Conservation (phyloP, 2,888 invertebrate genomes). For the Nomada fucata region DNA sequence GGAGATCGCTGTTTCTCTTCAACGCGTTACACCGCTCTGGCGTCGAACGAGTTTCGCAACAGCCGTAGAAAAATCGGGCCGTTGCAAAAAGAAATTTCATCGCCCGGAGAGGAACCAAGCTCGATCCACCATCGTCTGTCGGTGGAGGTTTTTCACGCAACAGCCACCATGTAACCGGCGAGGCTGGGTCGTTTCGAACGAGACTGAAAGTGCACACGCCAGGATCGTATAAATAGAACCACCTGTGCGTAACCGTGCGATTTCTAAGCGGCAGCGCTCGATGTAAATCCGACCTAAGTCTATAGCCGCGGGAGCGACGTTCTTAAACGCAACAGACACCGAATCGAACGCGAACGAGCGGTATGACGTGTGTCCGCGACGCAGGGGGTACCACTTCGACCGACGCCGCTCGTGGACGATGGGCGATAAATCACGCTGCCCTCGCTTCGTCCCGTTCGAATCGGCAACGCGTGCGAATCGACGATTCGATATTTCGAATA, state of each 20-base stretch:
- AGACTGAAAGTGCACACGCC: conserved; percentile 39
- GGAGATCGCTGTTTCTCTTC: no score
- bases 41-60: not conserved
- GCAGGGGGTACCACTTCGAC: conserved; percentile 72
- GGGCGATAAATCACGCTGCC: conserved; percentile 77
- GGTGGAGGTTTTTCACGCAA: not conserved
- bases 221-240: conserved; percentile 29
- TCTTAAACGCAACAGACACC: conserved; percentile 70
- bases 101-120: not conserved
- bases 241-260: conserved; percentile 33
- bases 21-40: not conserved
- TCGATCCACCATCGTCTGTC: not conserved
- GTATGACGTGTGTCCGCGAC: conserved; percentile 78
- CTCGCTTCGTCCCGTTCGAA: conserved; percentile 58
- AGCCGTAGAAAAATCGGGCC: not conserved
- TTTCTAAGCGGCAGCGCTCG: conserved; percentile 15
- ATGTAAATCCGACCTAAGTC: conserved; percentile 23
- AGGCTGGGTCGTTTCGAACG: conserved; percentile 17
- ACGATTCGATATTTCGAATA: conserved; percentile 53
- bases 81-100: conserved; percentile 5
- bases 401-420: conserved; percentile 57
- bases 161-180: conserved; percentile 12
- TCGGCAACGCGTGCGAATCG: conserved; percentile 1
- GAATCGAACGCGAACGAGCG: conserved; percentile 66
- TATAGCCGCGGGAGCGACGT: conserved; percentile 54